Evolutionary conservation across 1,140 invertebrate species (phyloP).

Genomic region (Rhagoletis zephyria): DNA sequence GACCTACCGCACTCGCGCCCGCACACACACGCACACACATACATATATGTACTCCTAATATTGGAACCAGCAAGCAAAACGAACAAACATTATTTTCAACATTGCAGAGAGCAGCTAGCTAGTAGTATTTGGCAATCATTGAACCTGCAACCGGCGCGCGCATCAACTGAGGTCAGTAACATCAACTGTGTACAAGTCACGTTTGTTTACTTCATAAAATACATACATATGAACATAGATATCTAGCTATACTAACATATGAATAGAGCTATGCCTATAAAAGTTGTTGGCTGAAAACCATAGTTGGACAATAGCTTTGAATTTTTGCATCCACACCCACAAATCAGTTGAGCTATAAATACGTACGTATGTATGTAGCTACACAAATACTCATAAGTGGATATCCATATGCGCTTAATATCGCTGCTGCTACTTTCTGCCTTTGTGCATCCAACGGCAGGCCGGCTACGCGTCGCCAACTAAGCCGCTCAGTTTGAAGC

Average conservation of each 20-base stretch:
- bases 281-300: neutral
- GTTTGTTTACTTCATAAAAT: constrained; percentile 49
- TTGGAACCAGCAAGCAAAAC: no score
- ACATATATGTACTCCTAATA: neutral
- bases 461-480: neutral
- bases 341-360: neutral
- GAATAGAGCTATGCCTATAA: neutral
- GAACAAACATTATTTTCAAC: no score
- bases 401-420: neutral
- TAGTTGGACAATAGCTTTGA: neutral
- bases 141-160: constrained; percentile 32
- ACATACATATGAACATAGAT: neutral
- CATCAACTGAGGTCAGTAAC: constrained; percentile 52
- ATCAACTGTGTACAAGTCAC: constrained; percentile 21
- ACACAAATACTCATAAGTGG: neutral
- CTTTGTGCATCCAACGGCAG: neutral
- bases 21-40: neutral
- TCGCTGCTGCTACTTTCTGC: neutral
- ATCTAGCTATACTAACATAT: neutral
- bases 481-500: neutral
- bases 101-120: neutral
- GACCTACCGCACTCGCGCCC: constrained; percentile 7
- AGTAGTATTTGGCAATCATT: constrained; percentile 43
- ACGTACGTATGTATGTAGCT: neutral
- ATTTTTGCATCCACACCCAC: constrained; percentile 34